Evolutionary conservation across 2,113 vertebrate genomes (phyloP).

Genomic region (Ploceus nigricollis): DNA sequence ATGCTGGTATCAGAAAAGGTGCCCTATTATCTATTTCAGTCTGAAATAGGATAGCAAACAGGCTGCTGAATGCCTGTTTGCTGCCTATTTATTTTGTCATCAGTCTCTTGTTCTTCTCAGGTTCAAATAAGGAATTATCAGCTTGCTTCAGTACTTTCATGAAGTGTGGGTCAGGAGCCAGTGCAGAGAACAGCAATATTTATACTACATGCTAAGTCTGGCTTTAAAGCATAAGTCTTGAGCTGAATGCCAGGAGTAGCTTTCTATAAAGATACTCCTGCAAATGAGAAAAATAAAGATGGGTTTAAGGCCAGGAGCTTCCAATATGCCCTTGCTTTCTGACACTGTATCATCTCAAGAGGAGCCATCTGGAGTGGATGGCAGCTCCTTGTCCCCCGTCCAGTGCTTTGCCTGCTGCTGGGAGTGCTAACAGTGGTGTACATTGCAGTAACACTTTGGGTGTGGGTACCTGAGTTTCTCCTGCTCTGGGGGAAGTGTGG

Average conservation of each 20-base stretch:
- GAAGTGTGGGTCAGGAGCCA: not conserved
- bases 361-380: not conserved
- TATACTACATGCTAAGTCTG: not conserved
- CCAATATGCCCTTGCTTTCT: not conserved
- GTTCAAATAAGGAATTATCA: not conserved
- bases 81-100: not conserved
- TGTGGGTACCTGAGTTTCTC: not conserved
- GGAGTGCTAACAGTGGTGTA: slow-evolving; percentile 29
- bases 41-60: not conserved
- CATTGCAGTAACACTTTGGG: not conserved
- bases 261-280: not conserved
- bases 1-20: slow-evolving; percentile 97
- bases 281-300: not conserved
- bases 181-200: not conserved
- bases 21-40: not conserved
- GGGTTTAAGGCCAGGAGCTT: not conserved
- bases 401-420: slow-evolving; percentile 5
- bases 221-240: not conserved
- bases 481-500: not conserved
- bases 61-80: not conserved
- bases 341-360: not conserved
- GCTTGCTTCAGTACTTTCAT: not conserved
- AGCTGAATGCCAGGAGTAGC: not conserved
- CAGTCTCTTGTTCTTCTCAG: not conserved
- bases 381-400: not conserved